phyloP scores from a whole-genome alignment of 2,797 vertebrate genomes.

The Acanthis flammea region DNA sequence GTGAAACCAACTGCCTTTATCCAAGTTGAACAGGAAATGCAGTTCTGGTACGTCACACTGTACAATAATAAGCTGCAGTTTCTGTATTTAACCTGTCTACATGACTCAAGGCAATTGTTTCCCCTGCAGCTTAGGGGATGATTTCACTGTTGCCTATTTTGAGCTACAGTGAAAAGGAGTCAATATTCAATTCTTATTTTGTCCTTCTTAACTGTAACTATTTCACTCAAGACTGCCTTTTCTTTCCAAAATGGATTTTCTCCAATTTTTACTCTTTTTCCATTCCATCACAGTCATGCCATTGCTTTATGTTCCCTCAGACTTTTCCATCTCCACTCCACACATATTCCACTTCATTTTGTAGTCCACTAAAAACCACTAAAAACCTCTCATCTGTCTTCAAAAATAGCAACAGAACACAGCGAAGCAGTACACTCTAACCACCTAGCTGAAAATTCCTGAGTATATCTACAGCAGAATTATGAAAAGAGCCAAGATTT shows the following conservation, averaged over 20 bases:
- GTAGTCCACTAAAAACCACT: neutral
- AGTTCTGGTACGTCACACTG: neutral
- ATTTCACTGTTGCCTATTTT: neutral
- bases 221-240: neutral
- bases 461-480: neutral
- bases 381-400: neutral
- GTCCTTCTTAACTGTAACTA: neutral
- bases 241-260: neutral
- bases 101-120: constrained; percentile 6
- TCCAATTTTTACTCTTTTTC: neutral
- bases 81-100: constrained; percentile 18
- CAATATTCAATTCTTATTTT: neutral
- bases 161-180: neutral
- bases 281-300: neutral
- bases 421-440: neutral
- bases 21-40: constrained; percentile 1
- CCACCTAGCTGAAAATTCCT: neutral
- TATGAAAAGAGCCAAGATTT: neutral
- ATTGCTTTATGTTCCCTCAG: neutral
- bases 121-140: neutral
- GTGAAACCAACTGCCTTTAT: constrained; percentile 7
- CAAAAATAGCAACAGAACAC: neutral
- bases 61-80: neutral
- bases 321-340: neutral
- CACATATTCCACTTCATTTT: neutral